A percentile compares a stretch with the other conserved stretches of the same genome.
Evolutionary conservation across 2,797 vertebrate genomes (phyloP).

Genomic region (Alfaro cultratus): DNA sequence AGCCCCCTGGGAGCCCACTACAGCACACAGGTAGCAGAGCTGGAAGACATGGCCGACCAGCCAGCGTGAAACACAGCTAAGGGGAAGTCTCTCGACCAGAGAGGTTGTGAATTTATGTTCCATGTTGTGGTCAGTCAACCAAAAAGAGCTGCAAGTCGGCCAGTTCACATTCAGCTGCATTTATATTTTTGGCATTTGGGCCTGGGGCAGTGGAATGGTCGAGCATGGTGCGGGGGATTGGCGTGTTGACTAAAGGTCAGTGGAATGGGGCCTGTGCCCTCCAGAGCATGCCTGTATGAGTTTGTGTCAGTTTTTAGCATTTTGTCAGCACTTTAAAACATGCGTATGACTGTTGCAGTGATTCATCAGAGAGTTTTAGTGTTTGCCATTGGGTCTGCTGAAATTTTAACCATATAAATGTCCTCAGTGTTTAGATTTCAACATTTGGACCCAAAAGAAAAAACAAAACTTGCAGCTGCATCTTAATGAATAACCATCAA

Average conservation of each 20-base stretch:
- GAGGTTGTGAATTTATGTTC: slow-evolving; percentile 34
- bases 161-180: slow-evolving; percentile 31
- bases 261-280: slow-evolving; percentile 3
- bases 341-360: slow-evolving; percentile 9
- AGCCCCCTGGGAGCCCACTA: slow-evolving; percentile 18
- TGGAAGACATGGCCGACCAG: slow-evolving; percentile 37
- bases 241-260: slow-evolving; percentile 28
- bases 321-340: slow-evolving; percentile 10
- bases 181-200: slow-evolving; percentile 26
- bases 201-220: slow-evolving; percentile 2
- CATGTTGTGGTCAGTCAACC: slow-evolving; percentile 20
- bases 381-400: background rate
- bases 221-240: slow-evolving; percentile 11
- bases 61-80: slow-evolving; percentile 37
- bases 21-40: slow-evolving; percentile 33
- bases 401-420: background rate
- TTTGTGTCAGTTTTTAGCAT: slow-evolving; percentile 7
- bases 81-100: slow-evolving; percentile 30
- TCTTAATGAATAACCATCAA: background rate
- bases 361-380: slow-evolving; percentile 4
- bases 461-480: background rate
- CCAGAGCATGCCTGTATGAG: slow-evolving; percentile 9
- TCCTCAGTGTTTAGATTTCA: background rate
- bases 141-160: slow-evolving; percentile 5
- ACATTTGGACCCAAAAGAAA: background rate